phyloP scores from a whole-genome alignment of 2,113 vertebrate genomes.

The Ceratotherium simum region DNA sequence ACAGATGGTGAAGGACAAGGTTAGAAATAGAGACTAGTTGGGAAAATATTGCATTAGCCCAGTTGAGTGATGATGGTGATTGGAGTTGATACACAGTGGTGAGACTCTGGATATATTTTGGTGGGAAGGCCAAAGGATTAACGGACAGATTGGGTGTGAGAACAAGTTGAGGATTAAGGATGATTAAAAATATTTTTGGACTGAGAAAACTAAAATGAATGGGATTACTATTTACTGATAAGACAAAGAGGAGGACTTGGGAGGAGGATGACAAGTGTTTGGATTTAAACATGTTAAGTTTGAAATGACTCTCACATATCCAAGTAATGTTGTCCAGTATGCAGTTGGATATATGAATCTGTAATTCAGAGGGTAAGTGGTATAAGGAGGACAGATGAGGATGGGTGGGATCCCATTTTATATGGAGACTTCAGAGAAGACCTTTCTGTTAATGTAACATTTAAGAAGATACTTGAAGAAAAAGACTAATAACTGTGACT shows the following conservation, averaged over 20 bases:
- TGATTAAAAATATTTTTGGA: neutral
- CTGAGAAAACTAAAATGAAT: neutral
- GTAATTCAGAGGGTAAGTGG: neutral
- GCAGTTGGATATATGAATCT: neutral
- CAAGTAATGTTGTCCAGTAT: neutral
- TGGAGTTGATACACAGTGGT: neutral
- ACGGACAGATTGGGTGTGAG: neutral
- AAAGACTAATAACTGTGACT: neutral
- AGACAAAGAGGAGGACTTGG: neutral
- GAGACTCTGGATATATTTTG: neutral
- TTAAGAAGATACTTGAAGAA: neutral
- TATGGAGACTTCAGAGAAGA: neutral
- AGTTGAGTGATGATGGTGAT: neutral
- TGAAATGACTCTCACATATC: neutral
- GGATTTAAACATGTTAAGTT: neutral
- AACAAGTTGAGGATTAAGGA: neutral
- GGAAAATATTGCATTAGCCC: neutral
- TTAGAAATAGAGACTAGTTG: neutral
- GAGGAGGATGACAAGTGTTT: neutral
- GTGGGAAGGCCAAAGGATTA: neutral
- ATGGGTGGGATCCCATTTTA: neutral
- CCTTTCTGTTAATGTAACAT: neutral
- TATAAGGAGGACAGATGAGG: neutral
- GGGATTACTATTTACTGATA: neutral
- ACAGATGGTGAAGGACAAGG: neutral